Percentiles rank a stretch among this genome's conserved stretches.
Evolutionary conservation across 2,113 vertebrate genomes (phyloP).

Genomic region (Stegastes partitus): DNA sequence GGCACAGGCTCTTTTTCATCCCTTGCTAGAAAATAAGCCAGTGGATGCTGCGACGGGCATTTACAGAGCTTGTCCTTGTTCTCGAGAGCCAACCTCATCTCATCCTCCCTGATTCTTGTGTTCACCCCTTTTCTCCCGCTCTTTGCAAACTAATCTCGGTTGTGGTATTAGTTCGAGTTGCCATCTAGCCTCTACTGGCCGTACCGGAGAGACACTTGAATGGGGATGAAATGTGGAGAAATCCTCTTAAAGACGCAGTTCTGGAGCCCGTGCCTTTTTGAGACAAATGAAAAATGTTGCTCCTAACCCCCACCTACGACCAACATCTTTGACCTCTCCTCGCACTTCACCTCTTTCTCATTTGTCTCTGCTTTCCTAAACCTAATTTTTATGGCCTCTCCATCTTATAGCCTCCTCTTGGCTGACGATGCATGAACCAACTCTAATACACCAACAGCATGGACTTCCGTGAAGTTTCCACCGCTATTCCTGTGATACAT

Average conservation of each 20-base stretch:
- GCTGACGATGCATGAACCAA: conserved; percentile 5
- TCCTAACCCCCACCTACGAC: neutral
- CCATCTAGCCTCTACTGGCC: conserved; percentile 51
- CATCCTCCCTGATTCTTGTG: conserved; percentile 15
- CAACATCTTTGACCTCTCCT: conserved; percentile 23
- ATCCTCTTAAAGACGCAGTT: conserved; percentile 56
- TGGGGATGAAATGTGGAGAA: conserved; percentile 46
- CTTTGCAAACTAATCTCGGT: conserved; percentile 55
- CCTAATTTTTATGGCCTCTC: conserved; percentile 52
- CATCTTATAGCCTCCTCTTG: conserved; percentile 23
- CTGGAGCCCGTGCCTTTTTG: conserved; percentile 6
- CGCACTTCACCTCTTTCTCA: conserved; percentile 23
- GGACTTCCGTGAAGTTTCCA: conserved; percentile 53
- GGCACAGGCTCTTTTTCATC: neutral
- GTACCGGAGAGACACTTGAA: conserved; percentile 61
- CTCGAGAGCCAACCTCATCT: conserved; percentile 31
- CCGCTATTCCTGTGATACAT: conserved; percentile 64
- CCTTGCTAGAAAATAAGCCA: conserved; percentile 21
- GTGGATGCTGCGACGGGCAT: conserved; percentile 10
- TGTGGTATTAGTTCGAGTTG: conserved; percentile 59
- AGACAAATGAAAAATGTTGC: conserved; percentile 54
- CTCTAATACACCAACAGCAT: conserved; percentile 41
- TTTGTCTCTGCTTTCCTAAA: conserved; percentile 45
- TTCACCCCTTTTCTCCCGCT: conserved; percentile 24
- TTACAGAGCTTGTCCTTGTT: conserved; percentile 9